A percentile compares a stretch with the other conserved stretches of the same genome.
Evolutionary conservation across 2,797 vertebrate species (phyloP).

Genomic region (Hirundo rustica): DNA sequence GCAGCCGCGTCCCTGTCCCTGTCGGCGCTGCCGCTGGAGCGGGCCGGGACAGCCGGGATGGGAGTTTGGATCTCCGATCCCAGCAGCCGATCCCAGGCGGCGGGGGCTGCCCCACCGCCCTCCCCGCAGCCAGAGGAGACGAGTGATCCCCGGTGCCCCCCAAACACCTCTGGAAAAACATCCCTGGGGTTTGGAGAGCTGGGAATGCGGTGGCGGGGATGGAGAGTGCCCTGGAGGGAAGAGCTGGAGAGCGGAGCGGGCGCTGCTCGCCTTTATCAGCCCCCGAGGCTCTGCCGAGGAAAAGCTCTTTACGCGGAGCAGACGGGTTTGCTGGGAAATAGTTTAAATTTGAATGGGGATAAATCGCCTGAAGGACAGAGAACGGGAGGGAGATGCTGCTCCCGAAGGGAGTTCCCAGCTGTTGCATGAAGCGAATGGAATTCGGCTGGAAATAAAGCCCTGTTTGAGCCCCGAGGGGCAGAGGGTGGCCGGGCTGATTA

Average conservation of each 20-base stretch:
- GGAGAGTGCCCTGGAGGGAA: background rate
- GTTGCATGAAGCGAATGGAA: background rate
- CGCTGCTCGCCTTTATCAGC: background rate
- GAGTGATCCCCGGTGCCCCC: background rate
- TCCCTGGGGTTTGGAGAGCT: background rate
- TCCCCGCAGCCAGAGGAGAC: accelerated
- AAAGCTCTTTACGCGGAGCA: background rate
- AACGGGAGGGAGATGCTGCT: background rate
- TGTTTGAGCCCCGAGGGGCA: background rate
- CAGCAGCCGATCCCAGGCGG: background rate
- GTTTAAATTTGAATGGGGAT: background rate
- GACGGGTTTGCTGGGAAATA: background rate
- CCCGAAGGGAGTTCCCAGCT: background rate
- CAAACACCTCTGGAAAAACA: background rate
- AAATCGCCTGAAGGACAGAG: background rate
- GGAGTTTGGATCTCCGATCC: background rate
- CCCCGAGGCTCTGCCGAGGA: background rate
- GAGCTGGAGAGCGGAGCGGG: accelerated
- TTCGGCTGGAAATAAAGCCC: background rate
- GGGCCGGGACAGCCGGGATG: no score
- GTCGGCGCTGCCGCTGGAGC: background rate
- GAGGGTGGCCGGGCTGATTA: background rate
- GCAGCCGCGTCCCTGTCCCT: background rate
- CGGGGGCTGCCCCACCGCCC: background rate
- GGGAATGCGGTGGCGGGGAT: background rate